Percentiles rank a stretch among this genome's conserved stretches.
phyloP scores from a whole-genome alignment of 2,797 vertebrate genomes.

The Anolis apletophallus region DNA sequence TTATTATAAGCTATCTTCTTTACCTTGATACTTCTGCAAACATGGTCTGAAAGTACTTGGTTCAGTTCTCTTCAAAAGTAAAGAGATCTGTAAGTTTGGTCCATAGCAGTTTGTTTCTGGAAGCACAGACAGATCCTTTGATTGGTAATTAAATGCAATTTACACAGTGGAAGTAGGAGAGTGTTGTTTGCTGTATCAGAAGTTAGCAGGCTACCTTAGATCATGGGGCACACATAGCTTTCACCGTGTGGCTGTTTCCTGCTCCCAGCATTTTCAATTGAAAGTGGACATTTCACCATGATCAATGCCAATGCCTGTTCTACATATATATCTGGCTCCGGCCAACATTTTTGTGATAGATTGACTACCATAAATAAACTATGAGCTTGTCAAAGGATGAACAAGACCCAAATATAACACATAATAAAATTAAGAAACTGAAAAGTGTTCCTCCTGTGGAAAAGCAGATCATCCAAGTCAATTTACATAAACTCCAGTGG shows the following conservation, averaged over 20 bases:
- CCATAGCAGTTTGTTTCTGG: not conserved
- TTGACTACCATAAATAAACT: not conserved
- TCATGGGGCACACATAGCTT: not conserved
- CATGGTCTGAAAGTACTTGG: not conserved
- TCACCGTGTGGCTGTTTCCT: not conserved
- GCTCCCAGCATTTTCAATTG: not conserved
- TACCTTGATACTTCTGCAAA: not conserved
- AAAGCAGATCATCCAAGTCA: slow-evolving; percentile 24
- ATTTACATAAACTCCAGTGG: slow-evolving; percentile 30
- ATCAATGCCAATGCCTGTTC: not conserved
- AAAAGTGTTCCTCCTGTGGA: slow-evolving; percentile 45
- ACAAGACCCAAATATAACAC: not conserved
- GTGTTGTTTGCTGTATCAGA: not conserved
- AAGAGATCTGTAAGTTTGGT: not conserved
- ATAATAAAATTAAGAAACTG: slow-evolving; percentile 8
- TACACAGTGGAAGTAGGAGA: not conserved
- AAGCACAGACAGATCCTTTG: not conserved
- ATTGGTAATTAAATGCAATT: not conserved
- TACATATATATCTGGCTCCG: not conserved
- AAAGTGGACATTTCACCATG: not conserved
- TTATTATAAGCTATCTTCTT: not conserved
- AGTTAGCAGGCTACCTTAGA: not conserved
- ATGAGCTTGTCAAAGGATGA: not conserved
- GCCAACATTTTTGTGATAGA: not conserved
- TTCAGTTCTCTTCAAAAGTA: not conserved